Base-by-base conservation (phyloP, 2,888 invertebrate genomes). In the Hydraecia micacea region DNA sequence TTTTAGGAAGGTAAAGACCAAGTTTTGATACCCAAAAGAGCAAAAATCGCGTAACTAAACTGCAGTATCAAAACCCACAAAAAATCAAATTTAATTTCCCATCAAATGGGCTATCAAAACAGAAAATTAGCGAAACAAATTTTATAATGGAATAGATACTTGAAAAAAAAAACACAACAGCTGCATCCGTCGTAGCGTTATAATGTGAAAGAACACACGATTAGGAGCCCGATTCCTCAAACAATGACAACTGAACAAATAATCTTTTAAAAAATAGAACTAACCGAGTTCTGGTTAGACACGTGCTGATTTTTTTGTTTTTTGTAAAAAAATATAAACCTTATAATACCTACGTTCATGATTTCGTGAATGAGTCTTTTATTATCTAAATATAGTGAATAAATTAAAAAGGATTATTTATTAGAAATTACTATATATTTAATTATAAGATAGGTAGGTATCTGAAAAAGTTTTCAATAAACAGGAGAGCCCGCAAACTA, bases 241-340 rank as follows among this genome's bases (percentile, higher is more conserved):
- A 94, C 91, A 94, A 91, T 92, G 93, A 93, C 94, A 94, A 91
- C 93, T 94, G 94, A 93, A 92, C 91, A 94, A 94, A 95, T 94
- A 94, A 84, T 77, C 80, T 83, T 77, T 87, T 87, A 90, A 92
- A 93, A 91, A 91, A 88, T 73, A 60, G 55, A 82, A 80, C 85
- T 86, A 86, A 89, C 81, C 83, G 85, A 84, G 73, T 79, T 89
- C 87, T 87, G 79, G 63, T 72, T 72, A 58, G 87, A 75, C 90
- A 83, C 89, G 90, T 87, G 90, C 89, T 81, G 62, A 60, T 71
- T 86, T 83, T 88, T 83, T 88, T 15, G 3, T 46, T 60, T 42
- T 79, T 77, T 73, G 66, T 42, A 39, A 79, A 68, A 36, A n/a
- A 67, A 67, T 21, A 18, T 46, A 46, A n/a, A 28, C 36, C 60